phyloP scores from a whole-genome alignment of 2,888 invertebrate species.

The Nasonovia ribisnigri region DNA sequence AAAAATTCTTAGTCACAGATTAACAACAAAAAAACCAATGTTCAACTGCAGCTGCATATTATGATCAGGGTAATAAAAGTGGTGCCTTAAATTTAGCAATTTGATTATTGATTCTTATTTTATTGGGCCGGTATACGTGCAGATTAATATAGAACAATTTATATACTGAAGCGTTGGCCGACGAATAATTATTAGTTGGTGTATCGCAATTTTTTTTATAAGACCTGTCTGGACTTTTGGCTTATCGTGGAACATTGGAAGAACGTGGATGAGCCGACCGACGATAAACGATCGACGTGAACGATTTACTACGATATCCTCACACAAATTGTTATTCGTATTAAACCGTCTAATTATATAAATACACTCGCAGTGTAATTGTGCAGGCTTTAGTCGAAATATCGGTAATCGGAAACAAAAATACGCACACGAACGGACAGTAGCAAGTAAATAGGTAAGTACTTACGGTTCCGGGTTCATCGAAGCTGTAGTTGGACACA shows the following conservation, averaged over 20 bases:
- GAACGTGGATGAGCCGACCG: background rate
- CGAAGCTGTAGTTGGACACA: background rate
- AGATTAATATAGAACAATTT: too few species aligned
- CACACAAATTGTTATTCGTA: background rate
- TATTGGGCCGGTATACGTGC: background rate
- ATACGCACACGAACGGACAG: background rate
- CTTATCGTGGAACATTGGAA: background rate
- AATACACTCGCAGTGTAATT: background rate
- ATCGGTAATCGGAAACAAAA: background rate
- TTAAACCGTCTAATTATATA: background rate
- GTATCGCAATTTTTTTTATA: background rate
- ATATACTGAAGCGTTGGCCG: background rate
- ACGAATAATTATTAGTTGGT: background rate
- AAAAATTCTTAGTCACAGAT: background rate
- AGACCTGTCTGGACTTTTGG: background rate
- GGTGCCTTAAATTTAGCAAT: background rate
- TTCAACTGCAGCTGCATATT: background rate
- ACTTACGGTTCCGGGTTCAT: slow-evolving; percentile 41
- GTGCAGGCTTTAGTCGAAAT: background rate
- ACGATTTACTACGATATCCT: too few species aligned
- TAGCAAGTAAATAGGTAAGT: background rate
- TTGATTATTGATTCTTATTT: background rate
- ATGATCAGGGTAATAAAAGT: background rate
- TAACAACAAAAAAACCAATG: background rate
- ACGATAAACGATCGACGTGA: background rate